A percentile compares a stretch with the other conserved stretches of the same genome.
Evolutionary conservation across 2,113 vertebrate genomes (phyloP).

Genomic region (Emydura subglobosa): DNA sequence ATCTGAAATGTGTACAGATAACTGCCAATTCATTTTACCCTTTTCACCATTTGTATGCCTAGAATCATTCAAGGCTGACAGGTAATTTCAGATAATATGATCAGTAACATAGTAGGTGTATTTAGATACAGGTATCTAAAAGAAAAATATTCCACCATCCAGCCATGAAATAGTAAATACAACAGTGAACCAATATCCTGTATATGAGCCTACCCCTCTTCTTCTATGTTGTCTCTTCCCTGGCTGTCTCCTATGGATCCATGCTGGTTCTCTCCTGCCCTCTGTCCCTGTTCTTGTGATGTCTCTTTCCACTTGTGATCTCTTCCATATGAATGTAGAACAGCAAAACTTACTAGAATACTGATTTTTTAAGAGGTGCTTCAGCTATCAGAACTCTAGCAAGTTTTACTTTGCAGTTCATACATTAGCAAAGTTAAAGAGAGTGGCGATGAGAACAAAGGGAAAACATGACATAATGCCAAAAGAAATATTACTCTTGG

Average conservation of each 20-base stretch:
- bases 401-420: conserved; percentile 20
- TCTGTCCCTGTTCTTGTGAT: neutral
- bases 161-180: neutral
- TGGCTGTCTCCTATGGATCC: neutral
- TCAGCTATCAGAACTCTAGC: neutral
- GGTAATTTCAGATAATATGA: conserved; percentile 12
- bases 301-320: neutral
- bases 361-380: neutral
- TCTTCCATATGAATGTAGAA: neutral
- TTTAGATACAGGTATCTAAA: neutral
- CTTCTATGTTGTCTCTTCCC: neutral
- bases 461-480: neutral
- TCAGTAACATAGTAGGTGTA: neutral
- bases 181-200: neutral
- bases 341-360: neutral
- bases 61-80: conserved; percentile 14
- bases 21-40: neutral
- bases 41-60: neutral
- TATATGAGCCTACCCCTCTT: neutral
- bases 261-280: neutral
- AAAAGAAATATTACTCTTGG: neutral
- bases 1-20: neutral
- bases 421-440: neutral
- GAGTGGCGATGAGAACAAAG: neutral
- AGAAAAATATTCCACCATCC: neutral